These are phyloP conservation scores for Phoenicopterus ruber DNA, from an alignment of 2,113 vertebrate genomes.

Conservation along the genomic window DNA sequence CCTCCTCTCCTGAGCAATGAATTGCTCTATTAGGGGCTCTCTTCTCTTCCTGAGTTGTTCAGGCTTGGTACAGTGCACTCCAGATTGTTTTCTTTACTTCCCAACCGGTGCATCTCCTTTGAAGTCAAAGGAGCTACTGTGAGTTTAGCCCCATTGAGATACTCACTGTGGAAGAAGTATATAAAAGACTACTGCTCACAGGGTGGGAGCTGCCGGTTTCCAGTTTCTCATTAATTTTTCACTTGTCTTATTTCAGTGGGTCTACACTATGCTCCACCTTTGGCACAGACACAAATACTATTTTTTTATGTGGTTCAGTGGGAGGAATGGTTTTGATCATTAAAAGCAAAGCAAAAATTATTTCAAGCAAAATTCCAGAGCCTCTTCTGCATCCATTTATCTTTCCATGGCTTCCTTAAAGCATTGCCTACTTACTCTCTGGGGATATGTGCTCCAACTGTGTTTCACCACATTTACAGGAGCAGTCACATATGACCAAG, in stretches of 20 bases:
- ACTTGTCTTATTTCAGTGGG: constrained; percentile 39
- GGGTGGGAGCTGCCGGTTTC: constrained; percentile 36
- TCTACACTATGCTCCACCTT: constrained; percentile 37
- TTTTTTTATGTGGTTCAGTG: constrained; percentile 58
- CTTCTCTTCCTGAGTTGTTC: background rate
- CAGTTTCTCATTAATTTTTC: constrained; percentile 59
- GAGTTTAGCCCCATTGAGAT: constrained; percentile 54
- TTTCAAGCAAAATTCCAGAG: constrained; percentile 59
- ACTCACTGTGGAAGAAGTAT: constrained; percentile 31
- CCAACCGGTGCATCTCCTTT: background rate
- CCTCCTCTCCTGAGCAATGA: background rate
- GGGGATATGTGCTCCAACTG: constrained; percentile 50
- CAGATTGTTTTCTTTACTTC: background rate
- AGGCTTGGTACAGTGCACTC: background rate
- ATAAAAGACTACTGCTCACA: constrained; percentile 51
- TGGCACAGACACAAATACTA: constrained; percentile 36
- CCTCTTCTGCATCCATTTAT: constrained; percentile 48
- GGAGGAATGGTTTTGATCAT: constrained; percentile 64
- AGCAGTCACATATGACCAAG: constrained; percentile 47
- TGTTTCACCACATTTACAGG: constrained; percentile 52
- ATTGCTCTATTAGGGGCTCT: background rate
- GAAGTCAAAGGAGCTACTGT: constrained; percentile 51
- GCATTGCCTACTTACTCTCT: constrained; percentile 42
- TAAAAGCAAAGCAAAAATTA: constrained; percentile 60
- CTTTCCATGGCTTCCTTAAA: constrained; percentile 55